Base-by-base conservation (phyloP, 2,113 vertebrate genomes). In the Antennarius striatus region DNA sequence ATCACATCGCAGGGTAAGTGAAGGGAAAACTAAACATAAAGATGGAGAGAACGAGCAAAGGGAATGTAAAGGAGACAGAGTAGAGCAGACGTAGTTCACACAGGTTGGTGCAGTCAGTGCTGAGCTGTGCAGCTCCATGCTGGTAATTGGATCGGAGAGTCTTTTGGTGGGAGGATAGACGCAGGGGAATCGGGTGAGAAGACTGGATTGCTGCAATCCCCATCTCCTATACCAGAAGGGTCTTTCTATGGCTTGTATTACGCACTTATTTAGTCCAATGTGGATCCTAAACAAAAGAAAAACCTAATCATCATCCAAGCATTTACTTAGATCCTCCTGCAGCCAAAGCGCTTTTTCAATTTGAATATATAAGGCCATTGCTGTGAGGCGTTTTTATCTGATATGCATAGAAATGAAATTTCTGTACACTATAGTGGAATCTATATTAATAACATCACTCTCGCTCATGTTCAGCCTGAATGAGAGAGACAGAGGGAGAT, bases 81-180 rank as follows among this genome's bases (percentile, higher is more conserved):
- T 46, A 46, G 67, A 79, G 40, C 54, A 72, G 73, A 84, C 63
- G 45, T 67, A 54, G 75, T 77, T 86, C 70, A 77, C 61, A 32
- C 68, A 69, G 74, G 76, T 71, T 81, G 82, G 89, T 71, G 83
- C 73, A 81, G 65, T 56, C 71, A 22, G 65, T 66, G 80, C 79
- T 68, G 83, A 87, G 73, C 81, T 36, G 67, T 74, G 80, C 65
- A 39, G 71, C 82, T 73, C 85, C 83, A 79, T 58, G 75, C 68
- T 82, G 73, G 82, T 87, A 88, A 89, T 88, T 87, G 83, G 88
- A 88, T 87, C 61, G 48, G 69, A 39, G 63, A 75, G 70, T 84
- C 80, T 85, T 80, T 49, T n/a, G 77, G 78, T 83, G 84, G 74
- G 58, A 66, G 58, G 73, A 63, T 45, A 56, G 71, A 69, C 75